Evolutionary conservation across 2,113 vertebrate species (phyloP), one percentile per base, ranked within the genome.

Genomic region (Scalopus aquaticus): DNA sequence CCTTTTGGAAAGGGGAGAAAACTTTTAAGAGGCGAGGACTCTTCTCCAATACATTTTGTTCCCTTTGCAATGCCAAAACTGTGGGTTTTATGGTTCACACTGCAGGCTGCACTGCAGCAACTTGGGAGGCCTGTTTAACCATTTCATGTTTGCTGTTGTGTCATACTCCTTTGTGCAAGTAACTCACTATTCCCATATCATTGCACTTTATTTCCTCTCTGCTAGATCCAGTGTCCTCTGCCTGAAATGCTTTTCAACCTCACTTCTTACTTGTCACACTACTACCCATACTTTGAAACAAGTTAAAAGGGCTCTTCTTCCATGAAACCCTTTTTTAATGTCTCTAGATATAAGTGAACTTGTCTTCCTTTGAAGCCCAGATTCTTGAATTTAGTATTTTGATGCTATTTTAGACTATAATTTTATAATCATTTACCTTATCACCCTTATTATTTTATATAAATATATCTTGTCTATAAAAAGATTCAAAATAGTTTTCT

Each of bases 1-100:
- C 26, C 37, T 85, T 96, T 92, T 82, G 72, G 91, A 39, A 95
- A 65, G 42, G 73, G 39, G 67, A 81, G 70, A 92, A 92, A 86
- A 81, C 51, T 80, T 94, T 79, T 42, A 92, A 80, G 60, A 39
- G 49, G 37, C 88, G 58, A 56, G 73, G 42, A 91, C 26, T n/a
- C 12, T 86, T 26, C 12, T 46, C 54, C 12, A n/a, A n/a, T 24
- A 79, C 5, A 35, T 39, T 32, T 56, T 72, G 17, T 20, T 56
- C 30, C 35, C 19, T 91, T 37, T 32, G 46, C 32, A 54, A 10
- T 77, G 19, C 42, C 26, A 60, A 81, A 77, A 19, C 13, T 6
- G 4, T 49, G 51, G 26, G 56, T 16, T 92, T 92, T 70, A 20
- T 58, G 69, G 78, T 94, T 90, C n/a, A 15, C 37, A 30, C 44